These are phyloP conservation scores for Protobothrops mucrosquamatus DNA, from an alignment of 2,113 vertebrate genomes.

Conservation along the genomic window DNA sequence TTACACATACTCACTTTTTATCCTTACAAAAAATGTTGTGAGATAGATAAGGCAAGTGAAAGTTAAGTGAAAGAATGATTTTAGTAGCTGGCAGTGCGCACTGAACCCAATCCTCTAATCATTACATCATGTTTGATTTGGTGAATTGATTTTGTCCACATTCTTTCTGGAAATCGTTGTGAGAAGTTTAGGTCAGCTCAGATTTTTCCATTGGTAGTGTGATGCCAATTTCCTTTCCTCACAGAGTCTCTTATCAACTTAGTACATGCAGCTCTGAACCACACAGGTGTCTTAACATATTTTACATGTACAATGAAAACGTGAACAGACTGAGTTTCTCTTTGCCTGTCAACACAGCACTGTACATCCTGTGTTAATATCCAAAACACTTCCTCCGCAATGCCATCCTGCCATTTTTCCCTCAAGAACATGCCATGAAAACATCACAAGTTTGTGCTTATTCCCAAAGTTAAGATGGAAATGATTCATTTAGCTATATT, in stretches of 20 bases:
- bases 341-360: conserved; percentile 28
- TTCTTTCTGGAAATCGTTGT: not conserved
- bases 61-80: not conserved
- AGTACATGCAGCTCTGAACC: not conserved
- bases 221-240: not conserved
- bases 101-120: not conserved
- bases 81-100: not conserved
- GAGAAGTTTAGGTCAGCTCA: not conserved
- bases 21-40: not conserved
- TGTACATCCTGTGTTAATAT: conserved; percentile 26
- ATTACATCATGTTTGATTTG: not conserved
- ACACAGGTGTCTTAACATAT: conserved; percentile 8
- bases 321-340: conserved; percentile 15
- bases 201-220: not conserved
- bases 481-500: not conserved
- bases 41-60: not conserved
- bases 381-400: conserved; percentile 26
- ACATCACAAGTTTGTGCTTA: not conserved
- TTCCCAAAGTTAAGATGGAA: not conserved
- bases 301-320: conserved; percentile 26
- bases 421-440: conserved; percentile 6
- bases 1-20: not conserved
- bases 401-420: not conserved
- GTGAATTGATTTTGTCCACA: not conserved
- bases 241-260: not conserved